phyloP scores from a whole-genome alignment of 1,140 invertebrate genomes.

The Theocolax elegans region DNA sequence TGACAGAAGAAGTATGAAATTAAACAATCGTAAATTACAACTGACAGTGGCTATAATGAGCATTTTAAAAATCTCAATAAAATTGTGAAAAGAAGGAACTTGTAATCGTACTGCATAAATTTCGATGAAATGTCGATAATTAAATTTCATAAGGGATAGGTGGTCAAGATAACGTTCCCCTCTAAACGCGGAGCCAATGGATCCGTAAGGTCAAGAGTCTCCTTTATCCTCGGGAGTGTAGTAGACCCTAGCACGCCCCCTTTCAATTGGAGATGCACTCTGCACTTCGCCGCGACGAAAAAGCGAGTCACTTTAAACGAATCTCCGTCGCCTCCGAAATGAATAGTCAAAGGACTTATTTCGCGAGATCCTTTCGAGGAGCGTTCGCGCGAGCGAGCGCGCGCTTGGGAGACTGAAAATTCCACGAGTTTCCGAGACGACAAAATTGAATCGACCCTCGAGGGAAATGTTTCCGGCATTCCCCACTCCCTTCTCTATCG shows the following conservation, averaged over 20 bases:
- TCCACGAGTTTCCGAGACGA: conserved; percentile 30
- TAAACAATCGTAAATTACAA: too few species aligned
- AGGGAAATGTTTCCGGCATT: conserved; percentile 35
- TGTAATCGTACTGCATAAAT: too few species aligned
- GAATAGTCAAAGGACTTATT: conserved; percentile 40
- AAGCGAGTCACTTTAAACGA: conserved; percentile 12
- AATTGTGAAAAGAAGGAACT: too few species aligned
- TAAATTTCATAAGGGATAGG: too few species aligned
- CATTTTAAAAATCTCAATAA: too few species aligned
- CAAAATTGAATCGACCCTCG: conserved; percentile 38
- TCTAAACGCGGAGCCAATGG: neutral
- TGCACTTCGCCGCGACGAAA: neutral
- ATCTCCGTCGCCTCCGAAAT: conserved; percentile 17
- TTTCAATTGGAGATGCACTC: neutral
- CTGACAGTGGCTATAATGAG: too few species aligned
- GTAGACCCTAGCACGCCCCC: neutral
- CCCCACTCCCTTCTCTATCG: neutral
- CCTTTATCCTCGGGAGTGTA: neutral
- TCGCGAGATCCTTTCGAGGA: conserved; percentile 24
- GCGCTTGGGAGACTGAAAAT: conserved; percentile 19
- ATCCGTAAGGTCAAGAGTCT: neutral
- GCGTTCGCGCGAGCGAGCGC: conserved; percentile 9
- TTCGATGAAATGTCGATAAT: too few species aligned
- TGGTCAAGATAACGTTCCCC: too few species aligned
- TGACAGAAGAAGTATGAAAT: too few species aligned